Evolutionary conservation across 2,888 invertebrate species (phyloP).

Genomic region (Drosophila peninsularis): DNA sequence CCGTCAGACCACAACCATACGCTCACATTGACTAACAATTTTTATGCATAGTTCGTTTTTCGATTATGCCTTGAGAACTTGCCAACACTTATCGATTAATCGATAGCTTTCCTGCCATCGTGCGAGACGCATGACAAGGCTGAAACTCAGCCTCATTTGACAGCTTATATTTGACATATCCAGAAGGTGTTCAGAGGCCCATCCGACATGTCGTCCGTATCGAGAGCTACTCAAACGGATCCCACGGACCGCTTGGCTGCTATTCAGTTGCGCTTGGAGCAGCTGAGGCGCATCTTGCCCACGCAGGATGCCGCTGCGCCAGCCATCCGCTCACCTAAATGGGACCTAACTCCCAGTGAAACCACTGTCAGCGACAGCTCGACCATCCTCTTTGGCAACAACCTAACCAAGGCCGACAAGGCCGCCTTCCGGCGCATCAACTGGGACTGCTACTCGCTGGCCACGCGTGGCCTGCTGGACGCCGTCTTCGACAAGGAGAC

Average conservation of each 20-base stretch:
- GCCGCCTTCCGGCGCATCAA: not conserved
- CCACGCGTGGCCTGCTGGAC: slow-evolving; percentile 18
- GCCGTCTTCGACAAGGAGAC: slow-evolving; percentile 35
- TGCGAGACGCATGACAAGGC: not conserved
- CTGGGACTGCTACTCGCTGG: slow-evolving; percentile 26
- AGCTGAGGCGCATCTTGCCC: not conserved
- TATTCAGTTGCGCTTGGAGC: slow-evolving; percentile 3
- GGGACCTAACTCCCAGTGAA: not conserved
- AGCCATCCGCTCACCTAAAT: fast-evolving
- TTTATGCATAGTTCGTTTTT: slow-evolving; percentile 2
- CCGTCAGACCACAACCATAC: not conserved
- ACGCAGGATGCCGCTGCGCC: not conserved
- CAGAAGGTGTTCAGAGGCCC: too few relatives aligned
- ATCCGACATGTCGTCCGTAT: not conserved
- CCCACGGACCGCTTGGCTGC: not conserved
- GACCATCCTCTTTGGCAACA: slow-evolving; percentile 5
- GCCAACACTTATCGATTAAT: not conserved
- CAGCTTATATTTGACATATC: too few relatives aligned
- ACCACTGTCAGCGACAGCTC: not conserved
- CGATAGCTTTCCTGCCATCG: not conserved
- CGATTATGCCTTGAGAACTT: not conserved
- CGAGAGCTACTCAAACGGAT: slow-evolving; percentile 14
- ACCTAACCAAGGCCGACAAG: slow-evolving; percentile 12
- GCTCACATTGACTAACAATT: slow-evolving; percentile 15
- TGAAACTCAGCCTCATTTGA: too few relatives aligned